A percentile compares a stretch with the other conserved stretches of the same genome.
These are phyloP conservation scores for Choloepus didactylus DNA, from an alignment of 2,797 vertebrate genomes.

Conservation along the genomic window DNA sequence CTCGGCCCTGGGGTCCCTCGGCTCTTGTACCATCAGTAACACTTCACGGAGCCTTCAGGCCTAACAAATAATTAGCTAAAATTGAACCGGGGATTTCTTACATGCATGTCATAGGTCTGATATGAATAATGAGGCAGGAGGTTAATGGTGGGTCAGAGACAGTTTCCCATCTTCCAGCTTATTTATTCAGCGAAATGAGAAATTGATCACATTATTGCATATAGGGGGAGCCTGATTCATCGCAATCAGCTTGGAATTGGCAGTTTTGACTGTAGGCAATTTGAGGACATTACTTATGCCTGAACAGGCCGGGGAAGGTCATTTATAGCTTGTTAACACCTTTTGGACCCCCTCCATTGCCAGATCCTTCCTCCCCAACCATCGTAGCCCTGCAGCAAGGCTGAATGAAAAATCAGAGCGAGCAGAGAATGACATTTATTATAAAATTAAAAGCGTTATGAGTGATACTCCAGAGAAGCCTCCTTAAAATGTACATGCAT, in stretches of 20 bases:
- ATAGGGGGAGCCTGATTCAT: constrained; percentile 98
- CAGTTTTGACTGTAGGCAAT: constrained; percentile 94
- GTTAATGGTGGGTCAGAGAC: constrained; percentile 95
- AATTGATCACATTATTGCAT: constrained; percentile 99
- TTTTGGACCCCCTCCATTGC: constrained; percentile 92
- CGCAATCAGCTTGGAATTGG: constrained; percentile 98
- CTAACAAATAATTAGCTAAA: constrained; percentile 95
- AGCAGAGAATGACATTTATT: constrained; percentile 55
- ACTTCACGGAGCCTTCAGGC: constrained; percentile 90
- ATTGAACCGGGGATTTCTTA: constrained; percentile 92
- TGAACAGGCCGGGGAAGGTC: constrained; percentile 94
- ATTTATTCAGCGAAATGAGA: constrained; percentile 99
- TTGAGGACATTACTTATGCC: constrained; percentile 96
- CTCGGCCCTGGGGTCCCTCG: constrained; percentile 90
- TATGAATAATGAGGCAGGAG: constrained; percentile 96
- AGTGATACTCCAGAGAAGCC: background rate
- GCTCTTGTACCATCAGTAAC: constrained; percentile 92
- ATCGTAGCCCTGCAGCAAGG: background rate
- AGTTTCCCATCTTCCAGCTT: constrained; percentile 95
- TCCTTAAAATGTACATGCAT: background rate
- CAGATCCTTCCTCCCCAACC: constrained; percentile 79
- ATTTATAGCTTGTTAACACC: constrained; percentile 97
- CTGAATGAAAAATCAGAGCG: constrained; percentile 65
- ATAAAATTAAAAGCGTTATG: constrained; percentile 46
- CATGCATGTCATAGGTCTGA: constrained; percentile 92